Conservation (phyloP, 2,888 invertebrate genomes). For the Acanthococcus lagerstroemiae region DNA sequence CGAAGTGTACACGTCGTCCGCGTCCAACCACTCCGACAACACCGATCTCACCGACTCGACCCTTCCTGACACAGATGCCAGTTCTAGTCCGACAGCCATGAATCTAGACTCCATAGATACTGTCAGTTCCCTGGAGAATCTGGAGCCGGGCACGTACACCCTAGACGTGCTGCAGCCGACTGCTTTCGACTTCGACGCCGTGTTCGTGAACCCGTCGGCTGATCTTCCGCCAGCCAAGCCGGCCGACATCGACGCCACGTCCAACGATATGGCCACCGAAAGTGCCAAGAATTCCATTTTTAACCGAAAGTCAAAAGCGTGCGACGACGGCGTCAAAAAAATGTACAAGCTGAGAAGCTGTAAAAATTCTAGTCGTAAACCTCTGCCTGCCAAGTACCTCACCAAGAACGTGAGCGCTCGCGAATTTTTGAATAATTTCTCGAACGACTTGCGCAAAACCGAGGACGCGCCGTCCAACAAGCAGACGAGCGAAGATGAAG, state of each 20-base stretch:
- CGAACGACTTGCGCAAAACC: conserved; percentile 13
- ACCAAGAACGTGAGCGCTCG: conserved; percentile 4
- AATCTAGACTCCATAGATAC: conserved; percentile 8
- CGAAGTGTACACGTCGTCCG: conserved; percentile 20
- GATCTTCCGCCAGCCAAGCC: background rate
- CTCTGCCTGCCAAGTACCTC: conserved; percentile 1
- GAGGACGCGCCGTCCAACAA: too few relatives aligned
- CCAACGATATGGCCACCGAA: background rate
- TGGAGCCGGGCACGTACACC: conserved; percentile 15
- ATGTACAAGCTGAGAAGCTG: background rate
- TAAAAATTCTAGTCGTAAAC: background rate
- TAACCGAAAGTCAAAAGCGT: background rate
- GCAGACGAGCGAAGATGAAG: background rate
- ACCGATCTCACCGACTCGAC: conserved; percentile 4
- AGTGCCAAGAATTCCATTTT: background rate
- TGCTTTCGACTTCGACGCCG: conserved; percentile 17
- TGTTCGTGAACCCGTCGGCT: background rate
- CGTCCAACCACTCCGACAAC: conserved; percentile 22
- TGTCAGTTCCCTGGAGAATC: conserved; percentile 11
- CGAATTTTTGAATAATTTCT: conserved; percentile 20
- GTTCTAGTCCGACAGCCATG: background rate
- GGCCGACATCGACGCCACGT: background rate
- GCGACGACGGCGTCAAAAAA: background rate
- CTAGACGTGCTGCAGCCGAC: conserved; percentile 15
- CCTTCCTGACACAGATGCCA: background rate